Evolutionary conservation across 2,113 vertebrate species (phyloP), one percentile per base, ranked within the genome.

Genomic region (Petrocephalus zakoni): DNA sequence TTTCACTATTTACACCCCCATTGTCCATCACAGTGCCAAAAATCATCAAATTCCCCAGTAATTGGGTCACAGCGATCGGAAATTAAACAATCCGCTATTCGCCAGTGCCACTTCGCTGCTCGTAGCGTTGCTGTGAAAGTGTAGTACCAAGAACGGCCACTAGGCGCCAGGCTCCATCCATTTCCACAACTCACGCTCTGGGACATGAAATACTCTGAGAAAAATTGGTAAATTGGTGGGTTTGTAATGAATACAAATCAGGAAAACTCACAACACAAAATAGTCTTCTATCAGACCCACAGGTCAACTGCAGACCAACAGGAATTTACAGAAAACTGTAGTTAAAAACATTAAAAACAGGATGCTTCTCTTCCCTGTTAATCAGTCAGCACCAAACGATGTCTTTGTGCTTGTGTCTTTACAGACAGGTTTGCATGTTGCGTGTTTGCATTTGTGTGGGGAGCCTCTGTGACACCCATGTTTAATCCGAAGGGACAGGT

Each of bases 401-500:
- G 72, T 68, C 29, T 42, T 78, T 78, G 72, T 42, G 72, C 34
- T 34, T 42, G 15, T 78, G 17, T 78, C 5, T 42, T 42, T 17
- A 75, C 29, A 75, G n/a, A 64, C 22, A 25, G 61, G 61, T 42
- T 42, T 78, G 72, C 72, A 37, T 81, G 34, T 83, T 49, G 46
- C 46, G 37, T 47, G 47, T 46, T 83, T 83, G 19, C 2, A 2
- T 29, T 25, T 25, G 51, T 53, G 11, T 29, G 22, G n/a, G 47
- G 46, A 29, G 22, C 29, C 2, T 53, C n/a, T 29, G 84, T 19
- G n/a, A 15, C 49, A 25, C 2, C 6, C 6, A 1, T 34, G 83
- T 53, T 13, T 85, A 49, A 34, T 85, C 95, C 2, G 97, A 97
- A 90, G 97, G 95, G 92, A 97, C 96, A 93, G 96, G 93, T 93